A percentile compares a stretch with the other conserved stretches of the same genome.
Conservation (phyloP, 1,140 invertebrate genomes). For the Pinna nobilis region DNA sequence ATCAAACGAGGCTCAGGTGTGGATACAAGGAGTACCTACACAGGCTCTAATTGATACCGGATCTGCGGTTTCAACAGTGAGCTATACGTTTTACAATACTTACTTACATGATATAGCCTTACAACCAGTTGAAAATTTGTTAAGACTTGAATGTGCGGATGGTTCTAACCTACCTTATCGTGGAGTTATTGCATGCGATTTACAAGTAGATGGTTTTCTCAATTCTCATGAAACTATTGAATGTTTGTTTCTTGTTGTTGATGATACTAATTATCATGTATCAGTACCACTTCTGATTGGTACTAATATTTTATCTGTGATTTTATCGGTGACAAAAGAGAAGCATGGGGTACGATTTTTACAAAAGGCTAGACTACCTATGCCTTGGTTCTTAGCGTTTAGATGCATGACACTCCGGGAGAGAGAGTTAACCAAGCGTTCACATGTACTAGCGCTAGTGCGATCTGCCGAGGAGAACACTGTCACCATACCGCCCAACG, state of each 20-base stretch:
- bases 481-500: constrained; percentile 39
- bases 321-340: constrained; percentile 17
- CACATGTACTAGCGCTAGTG: constrained; percentile 32
- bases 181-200: neutral
- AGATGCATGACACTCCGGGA: constrained; percentile 39
- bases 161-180: neutral
- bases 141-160: neutral
- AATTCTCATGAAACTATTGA: neutral
- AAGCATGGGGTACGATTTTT: constrained; percentile 33
- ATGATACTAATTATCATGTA: neutral
- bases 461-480: constrained; percentile 20
- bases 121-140: too few species aligned
- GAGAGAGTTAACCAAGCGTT: constrained; percentile 4
- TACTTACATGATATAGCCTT: neutral
- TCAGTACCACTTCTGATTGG: too few species aligned
- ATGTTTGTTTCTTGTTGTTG: too few species aligned
- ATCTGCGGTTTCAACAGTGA: constrained; percentile 9
- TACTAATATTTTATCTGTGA: constrained; percentile 33
- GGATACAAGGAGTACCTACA: neutral
- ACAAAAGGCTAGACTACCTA: constrained; percentile 28
- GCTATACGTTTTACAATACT: neutral
- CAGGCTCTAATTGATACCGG: constrained; percentile 6
- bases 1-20: neutral
- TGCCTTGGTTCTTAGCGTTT: constrained; percentile 42
- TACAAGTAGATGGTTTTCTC: neutral